Percentiles rank a stretch among this genome's conserved stretches.
Conservation (phyloP, 2,888 invertebrate species). For the Drosophila atroscutellata region DNA sequence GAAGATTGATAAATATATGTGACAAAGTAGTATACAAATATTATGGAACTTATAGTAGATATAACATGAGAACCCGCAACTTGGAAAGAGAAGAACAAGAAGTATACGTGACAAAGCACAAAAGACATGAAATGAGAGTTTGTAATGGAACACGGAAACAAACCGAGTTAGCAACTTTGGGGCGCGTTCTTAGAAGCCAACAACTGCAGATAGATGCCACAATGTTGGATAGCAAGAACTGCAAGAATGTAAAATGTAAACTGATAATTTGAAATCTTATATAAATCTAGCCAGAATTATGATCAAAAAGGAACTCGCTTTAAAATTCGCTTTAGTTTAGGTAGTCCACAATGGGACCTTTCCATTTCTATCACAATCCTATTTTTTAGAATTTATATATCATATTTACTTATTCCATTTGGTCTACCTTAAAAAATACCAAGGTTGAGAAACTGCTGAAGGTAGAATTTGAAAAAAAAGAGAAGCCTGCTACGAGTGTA, state of each 20-base stretch:
- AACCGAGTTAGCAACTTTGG: not conserved
- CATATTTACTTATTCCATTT: not conserved
- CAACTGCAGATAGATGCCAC: not conserved
- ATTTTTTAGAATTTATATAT: not conserved
- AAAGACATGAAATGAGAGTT: not conserved
- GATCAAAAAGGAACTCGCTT: not conserved
- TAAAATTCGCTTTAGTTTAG: not conserved
- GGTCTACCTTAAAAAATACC: not conserved
- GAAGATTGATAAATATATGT: not conserved
- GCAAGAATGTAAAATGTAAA: no score
- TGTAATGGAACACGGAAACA: not conserved
- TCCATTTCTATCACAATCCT: no score
- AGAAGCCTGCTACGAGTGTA: not conserved
- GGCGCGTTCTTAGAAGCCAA: not conserved
- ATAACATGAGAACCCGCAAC: not conserved
- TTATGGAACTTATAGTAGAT: not conserved
- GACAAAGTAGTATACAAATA: not conserved
- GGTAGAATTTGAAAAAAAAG: not conserved
- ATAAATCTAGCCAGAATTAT: not conserved
- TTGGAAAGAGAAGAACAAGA: not conserved
- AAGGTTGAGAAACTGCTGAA: not conserved
- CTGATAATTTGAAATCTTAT: no score
- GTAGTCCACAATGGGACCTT: not conserved
- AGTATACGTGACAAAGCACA: not conserved
- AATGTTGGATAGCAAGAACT: not conserved